Evolutionary conservation across 1,140 invertebrate genomes (phyloP).

Genomic region (Rhopalosiphum padi): DNA sequence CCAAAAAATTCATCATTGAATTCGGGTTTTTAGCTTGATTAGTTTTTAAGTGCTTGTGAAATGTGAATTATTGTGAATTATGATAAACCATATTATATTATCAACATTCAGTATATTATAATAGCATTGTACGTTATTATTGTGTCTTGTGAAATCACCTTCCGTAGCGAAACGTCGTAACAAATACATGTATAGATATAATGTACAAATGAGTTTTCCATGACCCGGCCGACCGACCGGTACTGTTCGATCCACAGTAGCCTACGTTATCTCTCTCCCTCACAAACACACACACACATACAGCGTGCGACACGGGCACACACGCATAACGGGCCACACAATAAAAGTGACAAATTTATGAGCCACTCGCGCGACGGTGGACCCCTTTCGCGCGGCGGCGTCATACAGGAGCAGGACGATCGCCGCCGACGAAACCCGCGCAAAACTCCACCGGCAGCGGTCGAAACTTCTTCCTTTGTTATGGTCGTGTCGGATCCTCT

Average conservation of each 20-base stretch:
- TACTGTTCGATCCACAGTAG: neutral
- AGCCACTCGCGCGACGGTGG: constrained; percentile 3
- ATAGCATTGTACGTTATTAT: neutral
- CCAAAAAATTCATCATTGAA: neutral
- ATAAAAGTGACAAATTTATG: constrained; percentile 57
- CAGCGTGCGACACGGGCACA: neutral
- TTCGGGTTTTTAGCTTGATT: neutral
- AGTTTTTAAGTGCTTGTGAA: neutral
- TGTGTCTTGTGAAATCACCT: neutral
- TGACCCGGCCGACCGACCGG: neutral
- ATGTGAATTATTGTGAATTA: neutral
- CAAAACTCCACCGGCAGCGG: constrained; percentile 29
- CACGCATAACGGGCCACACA: constrained; percentile 29
- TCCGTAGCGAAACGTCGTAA: constrained; percentile 23
- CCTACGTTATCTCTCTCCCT: neutral
- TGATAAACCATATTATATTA: neutral
- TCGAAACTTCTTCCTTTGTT: constrained; percentile 53
- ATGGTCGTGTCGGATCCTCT: constrained; percentile 20
- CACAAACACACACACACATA: neutral
- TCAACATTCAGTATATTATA: neutral
- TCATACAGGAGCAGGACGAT: neutral
- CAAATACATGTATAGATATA: neutral
- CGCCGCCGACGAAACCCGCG: constrained; percentile 28
- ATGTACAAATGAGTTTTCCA: constrained; percentile 33
- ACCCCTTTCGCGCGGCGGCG: constrained; percentile 17